phyloP scores from a whole-genome alignment of 2,113 vertebrate genomes.

The Delphinus delphis region DNA sequence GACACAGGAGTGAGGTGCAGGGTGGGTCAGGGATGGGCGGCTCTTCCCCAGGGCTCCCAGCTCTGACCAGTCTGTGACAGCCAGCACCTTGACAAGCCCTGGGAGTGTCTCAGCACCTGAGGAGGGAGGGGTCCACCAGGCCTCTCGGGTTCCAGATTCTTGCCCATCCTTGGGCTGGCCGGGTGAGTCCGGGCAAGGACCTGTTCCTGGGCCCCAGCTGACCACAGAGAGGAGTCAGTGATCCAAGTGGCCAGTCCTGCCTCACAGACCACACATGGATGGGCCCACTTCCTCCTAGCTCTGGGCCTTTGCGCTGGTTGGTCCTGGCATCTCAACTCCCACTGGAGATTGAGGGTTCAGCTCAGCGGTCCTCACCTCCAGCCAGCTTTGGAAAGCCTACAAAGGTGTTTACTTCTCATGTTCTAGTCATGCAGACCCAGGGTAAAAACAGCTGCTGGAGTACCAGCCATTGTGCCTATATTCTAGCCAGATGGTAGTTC shows the following conservation, averaged over 20 bases:
- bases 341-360: background rate
- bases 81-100: background rate
- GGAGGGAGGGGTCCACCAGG: background rate
- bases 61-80: background rate
- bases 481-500: background rate
- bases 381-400: background rate
- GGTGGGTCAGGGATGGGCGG: background rate
- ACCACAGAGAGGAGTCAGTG: background rate
- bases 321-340: background rate
- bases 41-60: background rate
- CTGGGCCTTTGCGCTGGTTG: background rate
- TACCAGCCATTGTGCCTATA: background rate
- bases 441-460: background rate
- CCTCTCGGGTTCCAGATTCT: background rate
- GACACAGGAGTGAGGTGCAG: background rate
- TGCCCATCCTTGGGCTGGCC: background rate
- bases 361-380: background rate
- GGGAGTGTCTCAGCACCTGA: background rate
- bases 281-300: too few species aligned
- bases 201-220: background rate
- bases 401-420: background rate
- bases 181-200: fast-evolving
- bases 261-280: fast-evolving
- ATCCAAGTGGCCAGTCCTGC: background rate
- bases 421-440: background rate